These are phyloP conservation scores for Diplazon laetatorius DNA, from an alignment of 2,888 invertebrate genomes.

Conservation along the genomic window DNA sequence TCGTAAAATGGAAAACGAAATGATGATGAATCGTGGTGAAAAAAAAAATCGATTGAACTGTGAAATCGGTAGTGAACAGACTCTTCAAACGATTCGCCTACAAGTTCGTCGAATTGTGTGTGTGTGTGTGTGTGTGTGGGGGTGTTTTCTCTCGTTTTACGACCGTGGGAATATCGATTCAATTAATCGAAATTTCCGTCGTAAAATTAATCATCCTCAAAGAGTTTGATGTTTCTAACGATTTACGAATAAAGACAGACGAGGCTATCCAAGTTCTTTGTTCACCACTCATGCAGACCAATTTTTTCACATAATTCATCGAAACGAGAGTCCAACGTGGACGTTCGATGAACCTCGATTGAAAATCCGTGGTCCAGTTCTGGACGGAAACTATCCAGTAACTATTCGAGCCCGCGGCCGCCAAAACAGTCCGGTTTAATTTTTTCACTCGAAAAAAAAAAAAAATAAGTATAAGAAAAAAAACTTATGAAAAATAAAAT, in stretches of 20 bases:
- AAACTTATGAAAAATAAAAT: slow-evolving; percentile 24
- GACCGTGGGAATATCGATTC: slow-evolving; percentile 51
- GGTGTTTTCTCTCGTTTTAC: no score
- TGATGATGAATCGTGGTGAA: background rate
- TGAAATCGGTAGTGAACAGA: no score
- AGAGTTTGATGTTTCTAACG: slow-evolving; percentile 56
- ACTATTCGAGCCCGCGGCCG: slow-evolving; percentile 33
- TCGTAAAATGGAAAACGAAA: slow-evolving; percentile 1
- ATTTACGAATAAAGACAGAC: slow-evolving; percentile 30
- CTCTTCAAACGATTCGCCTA: background rate
- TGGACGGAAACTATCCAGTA: slow-evolving; percentile 32
- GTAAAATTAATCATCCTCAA: slow-evolving; percentile 19
- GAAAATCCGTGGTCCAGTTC: slow-evolving; percentile 1
- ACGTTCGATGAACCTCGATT: background rate
- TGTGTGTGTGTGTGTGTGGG: no score
- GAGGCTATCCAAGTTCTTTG: slow-evolving; percentile 62
- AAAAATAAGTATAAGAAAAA: background rate
- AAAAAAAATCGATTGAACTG: background rate
- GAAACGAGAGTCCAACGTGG: slow-evolving; percentile 34
- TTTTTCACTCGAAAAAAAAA: slow-evolving; percentile 56
- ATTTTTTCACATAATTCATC: slow-evolving; percentile 59
- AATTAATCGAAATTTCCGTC: no score
- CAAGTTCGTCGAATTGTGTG: slow-evolving; percentile 33
- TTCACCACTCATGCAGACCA: slow-evolving; percentile 65
- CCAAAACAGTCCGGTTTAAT: slow-evolving; percentile 56